Conservation (phyloP, 2,888 invertebrate species). For the Hirtodrosophila confusa region DNA sequence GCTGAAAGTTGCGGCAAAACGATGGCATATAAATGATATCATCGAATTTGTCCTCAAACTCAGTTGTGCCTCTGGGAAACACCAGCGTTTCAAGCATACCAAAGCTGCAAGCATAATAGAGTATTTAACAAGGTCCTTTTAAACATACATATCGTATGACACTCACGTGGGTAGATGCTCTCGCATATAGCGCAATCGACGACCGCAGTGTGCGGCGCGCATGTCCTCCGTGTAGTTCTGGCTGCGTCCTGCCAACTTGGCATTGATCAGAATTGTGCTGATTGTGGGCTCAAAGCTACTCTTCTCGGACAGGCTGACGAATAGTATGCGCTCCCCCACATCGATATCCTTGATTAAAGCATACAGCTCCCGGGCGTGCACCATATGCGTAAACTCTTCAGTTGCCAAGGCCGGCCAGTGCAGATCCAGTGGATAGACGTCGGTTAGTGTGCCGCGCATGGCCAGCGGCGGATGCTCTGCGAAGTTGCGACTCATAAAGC, state of each 20-base stretch:
- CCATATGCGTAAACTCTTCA: background rate
- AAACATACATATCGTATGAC: background rate
- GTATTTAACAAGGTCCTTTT: background rate
- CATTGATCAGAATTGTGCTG: conserved; percentile 7
- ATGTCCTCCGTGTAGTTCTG: conserved; percentile 1
- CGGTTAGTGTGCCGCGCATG: conserved; percentile 39
- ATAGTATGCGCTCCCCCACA: background rate
- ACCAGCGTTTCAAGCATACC: conserved; percentile 43
- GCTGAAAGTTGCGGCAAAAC: conserved; percentile 12
- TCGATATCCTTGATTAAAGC: conserved; percentile 39
- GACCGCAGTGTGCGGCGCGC: conserved; percentile 15
- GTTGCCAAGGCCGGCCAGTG: conserved; percentile 36
- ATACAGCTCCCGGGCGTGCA: background rate
- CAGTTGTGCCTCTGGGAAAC: background rate
- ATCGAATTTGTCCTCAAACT: conserved; percentile 42
- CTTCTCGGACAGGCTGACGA: conserved; percentile 2
- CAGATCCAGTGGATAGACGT: conserved; percentile 29
- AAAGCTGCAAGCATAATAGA: conserved; percentile 22
- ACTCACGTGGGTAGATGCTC: conserved; percentile 35
- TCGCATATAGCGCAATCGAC: conserved; percentile 41
- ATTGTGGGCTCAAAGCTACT: background rate
- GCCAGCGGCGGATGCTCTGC: conserved; percentile 12
- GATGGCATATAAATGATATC: conserved; percentile 21
- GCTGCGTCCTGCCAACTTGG: conserved; percentile 25
- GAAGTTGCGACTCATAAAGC: conserved; percentile 13